These are phyloP conservation scores for Macrosiphum euphorbiae DNA, from an alignment of 2,888 invertebrate genomes.

Conservation along the genomic window DNA sequence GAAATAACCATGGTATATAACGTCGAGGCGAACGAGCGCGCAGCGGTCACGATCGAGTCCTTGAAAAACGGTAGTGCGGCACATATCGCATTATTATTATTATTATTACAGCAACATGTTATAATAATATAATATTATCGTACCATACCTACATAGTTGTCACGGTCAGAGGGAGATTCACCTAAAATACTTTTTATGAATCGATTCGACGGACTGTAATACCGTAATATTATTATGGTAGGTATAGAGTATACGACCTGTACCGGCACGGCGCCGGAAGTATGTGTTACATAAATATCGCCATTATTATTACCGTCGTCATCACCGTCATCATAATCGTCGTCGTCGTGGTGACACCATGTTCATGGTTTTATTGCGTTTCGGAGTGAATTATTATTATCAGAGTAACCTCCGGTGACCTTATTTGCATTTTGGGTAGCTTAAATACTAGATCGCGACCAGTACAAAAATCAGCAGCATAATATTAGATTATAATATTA, in stretches of 20 bases:
- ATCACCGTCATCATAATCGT: neutral
- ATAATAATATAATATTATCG: neutral
- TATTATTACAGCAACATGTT: neutral
- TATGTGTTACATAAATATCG: constrained; percentile 14
- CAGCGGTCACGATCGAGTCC: constrained; percentile 23
- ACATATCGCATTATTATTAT: neutral
- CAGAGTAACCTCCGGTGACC: neutral
- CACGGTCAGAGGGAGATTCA: neutral
- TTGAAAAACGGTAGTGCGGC: constrained; percentile 6
- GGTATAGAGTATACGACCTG: too few relatives aligned
- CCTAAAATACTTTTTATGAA: neutral
- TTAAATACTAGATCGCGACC: neutral
- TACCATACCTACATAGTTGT: neutral
- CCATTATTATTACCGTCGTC: neutral
- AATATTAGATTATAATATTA: neutral
- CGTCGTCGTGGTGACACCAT: neutral
- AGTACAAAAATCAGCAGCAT: neutral
- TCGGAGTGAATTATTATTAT: neutral
- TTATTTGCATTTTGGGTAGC: neutral
- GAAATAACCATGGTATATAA: neutral
- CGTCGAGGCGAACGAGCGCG: neutral
- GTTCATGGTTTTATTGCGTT: neutral
- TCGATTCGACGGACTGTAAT: neutral
- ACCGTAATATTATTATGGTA: neutral
- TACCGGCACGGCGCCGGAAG: neutral